These are phyloP conservation scores for Tetramorium parvispinum DNA, from an alignment of 1,140 invertebrate genomes.

Conservation along the genomic window DNA sequence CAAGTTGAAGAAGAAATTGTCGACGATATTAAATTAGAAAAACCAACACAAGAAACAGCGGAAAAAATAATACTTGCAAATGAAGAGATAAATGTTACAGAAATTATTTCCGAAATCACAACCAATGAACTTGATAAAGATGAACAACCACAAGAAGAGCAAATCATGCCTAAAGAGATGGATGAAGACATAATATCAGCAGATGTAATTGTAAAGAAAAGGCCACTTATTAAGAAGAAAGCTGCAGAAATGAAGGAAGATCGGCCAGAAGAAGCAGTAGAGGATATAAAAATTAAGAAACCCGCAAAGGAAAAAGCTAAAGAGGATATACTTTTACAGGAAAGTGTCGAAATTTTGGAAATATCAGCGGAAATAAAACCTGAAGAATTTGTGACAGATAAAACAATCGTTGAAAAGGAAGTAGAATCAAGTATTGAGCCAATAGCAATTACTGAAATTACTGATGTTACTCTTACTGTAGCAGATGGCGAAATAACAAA, in stretches of 20 bases:
- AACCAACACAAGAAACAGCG: slow-evolving; percentile 83
- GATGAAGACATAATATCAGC: slow-evolving; percentile 49
- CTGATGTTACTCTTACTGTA: slow-evolving; percentile 47
- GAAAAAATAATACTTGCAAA: slow-evolving; percentile 53
- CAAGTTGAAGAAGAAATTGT: slow-evolving; percentile 71
- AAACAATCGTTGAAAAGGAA: slow-evolving; percentile 54
- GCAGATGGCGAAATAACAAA: slow-evolving; percentile 58
- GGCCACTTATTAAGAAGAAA: slow-evolving; percentile 18
- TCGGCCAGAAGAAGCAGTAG: slow-evolving; percentile 63
- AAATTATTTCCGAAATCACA: slow-evolving; percentile 65
- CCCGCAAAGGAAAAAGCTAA: slow-evolving; percentile 67
- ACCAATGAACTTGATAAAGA: slow-evolving; percentile 48
- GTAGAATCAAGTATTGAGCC: slow-evolving; percentile 61
- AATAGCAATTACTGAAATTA: slow-evolving; percentile 56
- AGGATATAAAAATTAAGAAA: slow-evolving; percentile 73
- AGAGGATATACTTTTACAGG: slow-evolving; percentile 48
- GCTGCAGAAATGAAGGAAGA: slow-evolving; percentile 65
- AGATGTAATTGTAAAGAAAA: slow-evolving; percentile 57
- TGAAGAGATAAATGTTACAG: slow-evolving; percentile 58
- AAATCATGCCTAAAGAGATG: slow-evolving; percentile 66
- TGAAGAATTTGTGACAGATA: slow-evolving; percentile 65
- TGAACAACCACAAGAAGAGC: slow-evolving; percentile 62
- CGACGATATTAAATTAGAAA: slow-evolving; percentile 78
- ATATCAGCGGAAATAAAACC: slow-evolving; percentile 57
- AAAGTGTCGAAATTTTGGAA: slow-evolving; percentile 74